phyloP scores from a whole-genome alignment of 92 coral and sea anemone genomes.

The Porites lobata region DNA sequence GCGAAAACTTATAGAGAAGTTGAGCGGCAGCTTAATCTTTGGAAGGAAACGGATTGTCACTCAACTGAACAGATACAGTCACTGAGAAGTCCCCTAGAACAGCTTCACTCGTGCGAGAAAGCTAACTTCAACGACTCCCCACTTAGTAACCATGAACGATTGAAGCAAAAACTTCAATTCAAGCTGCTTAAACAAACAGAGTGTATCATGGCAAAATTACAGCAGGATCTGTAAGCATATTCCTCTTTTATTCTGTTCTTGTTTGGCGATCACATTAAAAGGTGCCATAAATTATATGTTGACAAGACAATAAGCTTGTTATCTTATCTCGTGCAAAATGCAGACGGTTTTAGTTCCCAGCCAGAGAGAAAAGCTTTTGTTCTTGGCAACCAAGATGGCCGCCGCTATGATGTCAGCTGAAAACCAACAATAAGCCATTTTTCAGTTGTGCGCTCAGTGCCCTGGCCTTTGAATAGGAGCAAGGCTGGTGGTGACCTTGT shows the following conservation, averaged over 20 bases:
- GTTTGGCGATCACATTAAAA: background rate
- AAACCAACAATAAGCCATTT: too few relatives aligned
- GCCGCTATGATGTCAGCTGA: too few relatives aligned
- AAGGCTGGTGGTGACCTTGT: too few relatives aligned
- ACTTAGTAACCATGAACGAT: constrained; percentile 58
- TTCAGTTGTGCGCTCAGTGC: too few relatives aligned
- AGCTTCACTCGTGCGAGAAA: constrained; percentile 75
- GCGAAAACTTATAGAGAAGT: constrained; percentile 69
- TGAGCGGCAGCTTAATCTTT: constrained; percentile 50
- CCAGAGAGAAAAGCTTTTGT: too few relatives aligned
- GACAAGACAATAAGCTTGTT: too few relatives aligned
- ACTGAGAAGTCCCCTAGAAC: constrained; percentile 70
- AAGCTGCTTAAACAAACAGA: constrained; percentile 76
- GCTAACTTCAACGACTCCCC: constrained; percentile 70
- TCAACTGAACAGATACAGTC: constrained; percentile 55
- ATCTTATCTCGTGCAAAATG: too few relatives aligned
- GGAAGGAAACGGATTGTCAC: constrained; percentile 60
- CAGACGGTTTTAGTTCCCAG: too few relatives aligned
- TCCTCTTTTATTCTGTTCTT: background rate
- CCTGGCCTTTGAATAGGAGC: too few relatives aligned
- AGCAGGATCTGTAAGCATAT: constrained; percentile 76
- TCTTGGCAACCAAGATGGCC: too few relatives aligned
- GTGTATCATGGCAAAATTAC: constrained; percentile 58
- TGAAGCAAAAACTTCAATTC: constrained; percentile 70
- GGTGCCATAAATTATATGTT: too few relatives aligned